A percentile compares a stretch with the other conserved stretches of the same genome.
Conservation (phyloP, 1,140 invertebrate species). For the Drosophila prosaltans region DNA sequence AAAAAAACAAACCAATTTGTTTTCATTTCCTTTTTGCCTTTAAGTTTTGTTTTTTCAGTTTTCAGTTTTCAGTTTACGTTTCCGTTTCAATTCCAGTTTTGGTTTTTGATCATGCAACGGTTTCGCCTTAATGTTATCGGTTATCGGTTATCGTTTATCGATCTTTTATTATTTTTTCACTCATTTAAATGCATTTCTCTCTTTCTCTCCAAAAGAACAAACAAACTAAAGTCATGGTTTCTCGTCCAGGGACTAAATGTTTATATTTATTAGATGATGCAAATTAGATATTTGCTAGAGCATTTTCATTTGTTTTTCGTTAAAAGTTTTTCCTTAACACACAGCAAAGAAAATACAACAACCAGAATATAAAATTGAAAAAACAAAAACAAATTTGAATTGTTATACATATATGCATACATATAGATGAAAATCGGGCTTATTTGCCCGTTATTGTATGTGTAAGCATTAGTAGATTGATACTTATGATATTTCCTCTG, state of each 20-base stretch:
- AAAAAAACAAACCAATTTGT: slow-evolving; percentile 66
- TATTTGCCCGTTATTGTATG: slow-evolving; percentile 32
- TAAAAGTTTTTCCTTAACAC: not conserved
- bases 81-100: slow-evolving; percentile 2
- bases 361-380: not conserved
- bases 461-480: slow-evolving; percentile 60
- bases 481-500: slow-evolving; percentile 66
- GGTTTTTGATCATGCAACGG: slow-evolving; percentile 21
- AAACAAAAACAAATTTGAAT: not conserved
- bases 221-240: slow-evolving; percentile 52
- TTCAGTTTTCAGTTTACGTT: slow-evolving; percentile 17
- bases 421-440: slow-evolving; percentile 33
- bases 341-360: not conserved
- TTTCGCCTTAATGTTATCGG: slow-evolving; percentile 28
- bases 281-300: slow-evolving; percentile 3
- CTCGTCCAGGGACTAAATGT: slow-evolving; percentile 39
- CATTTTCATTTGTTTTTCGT: slow-evolving; percentile 1
- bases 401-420: slow-evolving; percentile 26
- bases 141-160: not conserved
- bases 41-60: slow-evolving; percentile 31
- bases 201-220: too few species aligned
- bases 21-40: slow-evolving; percentile 57
- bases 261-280: slow-evolving; percentile 12
- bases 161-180: not conserved
- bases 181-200: slow-evolving; percentile 33